phyloP scores from a whole-genome alignment of 2,888 invertebrate species.

The Dicycla oo region DNA sequence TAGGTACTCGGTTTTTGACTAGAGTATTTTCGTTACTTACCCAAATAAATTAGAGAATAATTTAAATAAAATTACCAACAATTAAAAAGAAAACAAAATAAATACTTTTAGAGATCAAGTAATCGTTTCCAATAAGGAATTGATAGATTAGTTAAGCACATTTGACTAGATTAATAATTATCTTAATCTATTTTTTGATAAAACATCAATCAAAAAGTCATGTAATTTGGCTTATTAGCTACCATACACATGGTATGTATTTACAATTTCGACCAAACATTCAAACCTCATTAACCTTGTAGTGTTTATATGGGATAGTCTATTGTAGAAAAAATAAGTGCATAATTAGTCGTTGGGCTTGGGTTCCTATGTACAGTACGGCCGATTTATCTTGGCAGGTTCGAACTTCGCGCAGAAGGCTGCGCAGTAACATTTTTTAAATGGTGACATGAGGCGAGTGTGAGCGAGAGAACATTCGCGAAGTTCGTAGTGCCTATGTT shows the following conservation, averaged over 20 bases:
- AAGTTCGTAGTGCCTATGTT: no score
- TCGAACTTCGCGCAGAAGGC: no score
- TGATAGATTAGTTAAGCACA: conserved; percentile 57
- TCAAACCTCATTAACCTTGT: conserved; percentile 42
- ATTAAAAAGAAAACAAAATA: conserved; percentile 62
- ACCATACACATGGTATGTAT: conserved; percentile 47
- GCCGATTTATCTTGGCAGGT: no score
- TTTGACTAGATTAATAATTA: conserved; percentile 72
- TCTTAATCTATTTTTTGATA: conserved; percentile 52
- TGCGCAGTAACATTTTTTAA: no score
- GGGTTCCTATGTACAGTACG: conserved; percentile 4
- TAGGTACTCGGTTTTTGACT: conserved; percentile 62
- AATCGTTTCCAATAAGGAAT: conserved; percentile 62
- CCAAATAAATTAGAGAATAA: conserved; percentile 65
- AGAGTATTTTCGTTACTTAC: conserved; percentile 71
- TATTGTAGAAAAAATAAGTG: conserved; percentile 46
- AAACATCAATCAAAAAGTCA: conserved; percentile 60
- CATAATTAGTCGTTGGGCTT: conserved; percentile 10
- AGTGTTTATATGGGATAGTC: conserved; percentile 21
- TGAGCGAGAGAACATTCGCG: no score
- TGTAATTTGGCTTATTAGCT: conserved; percentile 50
- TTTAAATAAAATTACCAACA: conserved; percentile 73
- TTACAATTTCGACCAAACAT: conserved; percentile 55
- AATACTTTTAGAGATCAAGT: conserved; percentile 64
- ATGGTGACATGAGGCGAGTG: no score